These are phyloP conservation scores for Drosophila ercepeae DNA, from an alignment of 1,140 invertebrate species.

Conservation along the genomic window DNA sequence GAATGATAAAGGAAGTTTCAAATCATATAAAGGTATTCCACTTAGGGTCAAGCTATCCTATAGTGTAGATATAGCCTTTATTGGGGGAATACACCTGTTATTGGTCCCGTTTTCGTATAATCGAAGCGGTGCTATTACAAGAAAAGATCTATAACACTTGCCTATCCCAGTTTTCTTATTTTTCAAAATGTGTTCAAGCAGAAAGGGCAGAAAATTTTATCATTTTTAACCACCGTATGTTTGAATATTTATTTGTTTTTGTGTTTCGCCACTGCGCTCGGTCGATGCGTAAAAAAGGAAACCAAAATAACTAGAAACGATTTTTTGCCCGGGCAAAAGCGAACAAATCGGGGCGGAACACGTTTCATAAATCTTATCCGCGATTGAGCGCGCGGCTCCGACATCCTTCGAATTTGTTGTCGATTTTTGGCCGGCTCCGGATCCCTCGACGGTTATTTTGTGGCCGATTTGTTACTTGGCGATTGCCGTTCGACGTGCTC, in stretches of 20 bases:
- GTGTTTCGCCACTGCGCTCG: conserved; percentile 36
- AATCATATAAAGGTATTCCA: too few relatives aligned
- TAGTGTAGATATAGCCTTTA: too few relatives aligned
- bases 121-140: too few relatives aligned
- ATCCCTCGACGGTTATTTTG: conserved; percentile 23
- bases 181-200: too few relatives aligned
- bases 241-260: conserved; percentile 65
- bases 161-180: too few relatives aligned
- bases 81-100: too few relatives aligned
- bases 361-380: conserved; percentile 73
- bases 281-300: conserved; percentile 40
- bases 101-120: too few relatives aligned
- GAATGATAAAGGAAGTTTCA: too few relatives aligned
- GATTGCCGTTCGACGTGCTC: conserved; percentile 8
- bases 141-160: too few relatives aligned
- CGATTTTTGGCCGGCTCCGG: conserved; percentile 38
- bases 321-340: conserved; percentile 19
- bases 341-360: conserved; percentile 58
- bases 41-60: too few relatives aligned
- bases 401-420: conserved; percentile 56
- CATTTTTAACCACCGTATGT: conserved; percentile 36
- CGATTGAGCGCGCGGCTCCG: conserved; percentile 70
- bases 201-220: too few relatives aligned
- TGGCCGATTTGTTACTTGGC: conserved; percentile 3
- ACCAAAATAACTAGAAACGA: conserved; percentile 8